A percentile compares a stretch with the other conserved stretches of the same genome.
Conservation (phyloP, 1,140 invertebrate species). For the Neodiprion virginianus region DNA sequence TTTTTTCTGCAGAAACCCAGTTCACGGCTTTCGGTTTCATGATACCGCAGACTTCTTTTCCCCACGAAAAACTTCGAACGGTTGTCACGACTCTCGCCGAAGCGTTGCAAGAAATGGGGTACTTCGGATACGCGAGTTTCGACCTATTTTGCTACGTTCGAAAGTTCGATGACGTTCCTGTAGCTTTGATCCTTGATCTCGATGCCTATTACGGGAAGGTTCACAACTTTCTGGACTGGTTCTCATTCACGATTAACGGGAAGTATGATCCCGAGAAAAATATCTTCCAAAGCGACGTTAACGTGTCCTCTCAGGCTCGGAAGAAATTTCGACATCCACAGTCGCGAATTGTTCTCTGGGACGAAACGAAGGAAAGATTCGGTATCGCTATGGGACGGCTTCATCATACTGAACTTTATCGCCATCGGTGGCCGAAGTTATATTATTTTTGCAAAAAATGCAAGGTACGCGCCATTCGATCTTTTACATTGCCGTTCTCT, state of each 20-base stretch:
- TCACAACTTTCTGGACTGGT: conserved; percentile 34
- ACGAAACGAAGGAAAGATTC: conserved; percentile 29
- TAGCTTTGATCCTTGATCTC: conserved; percentile 20
- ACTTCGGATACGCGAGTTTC: conserved; percentile 31
- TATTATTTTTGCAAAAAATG: conserved; percentile 16
- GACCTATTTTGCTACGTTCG: conserved; percentile 28
- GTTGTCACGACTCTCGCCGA: conserved; percentile 19
- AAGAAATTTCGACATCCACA: conserved; percentile 19
- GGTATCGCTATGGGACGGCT: conserved; percentile 24
- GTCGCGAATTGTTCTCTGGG: conserved; percentile 21
- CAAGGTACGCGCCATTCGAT: conserved; percentile 10
- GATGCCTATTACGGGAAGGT: conserved; percentile 24
- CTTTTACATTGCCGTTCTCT: neutral
- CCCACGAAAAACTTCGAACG: conserved; percentile 14
- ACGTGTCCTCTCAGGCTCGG: neutral
- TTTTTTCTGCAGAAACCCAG: conserved; percentile 2
- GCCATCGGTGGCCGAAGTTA: conserved; percentile 24
- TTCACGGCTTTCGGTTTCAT: conserved; percentile 21
- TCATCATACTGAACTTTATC: conserved; percentile 23
- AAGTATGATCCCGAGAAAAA: neutral
- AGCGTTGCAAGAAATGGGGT: conserved; percentile 28
- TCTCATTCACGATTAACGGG: conserved; percentile 31
- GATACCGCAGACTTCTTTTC: conserved; percentile 30
- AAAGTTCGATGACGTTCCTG: conserved; percentile 11
- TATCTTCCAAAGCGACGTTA: neutral